A percentile compares a stretch with the other conserved stretches of the same genome.
phyloP scores from a whole-genome alignment of 2,888 invertebrate species.

The Serripes groenlandicus region DNA sequence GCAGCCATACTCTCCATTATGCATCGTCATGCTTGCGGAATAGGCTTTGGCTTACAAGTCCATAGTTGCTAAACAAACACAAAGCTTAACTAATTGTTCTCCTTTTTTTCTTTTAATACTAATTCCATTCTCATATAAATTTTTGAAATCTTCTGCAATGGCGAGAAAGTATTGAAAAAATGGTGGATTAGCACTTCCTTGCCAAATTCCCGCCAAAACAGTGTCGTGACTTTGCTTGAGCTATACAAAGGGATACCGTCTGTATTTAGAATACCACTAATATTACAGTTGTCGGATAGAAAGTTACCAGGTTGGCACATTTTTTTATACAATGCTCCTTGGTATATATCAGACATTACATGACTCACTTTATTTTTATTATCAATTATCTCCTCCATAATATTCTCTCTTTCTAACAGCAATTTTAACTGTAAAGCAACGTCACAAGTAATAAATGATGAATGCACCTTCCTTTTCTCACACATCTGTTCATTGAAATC shows the following conservation, averaged over 20 bases:
- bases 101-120: constrained; percentile 9
- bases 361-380: too few relatives aligned
- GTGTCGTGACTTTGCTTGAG: constrained; percentile 30
- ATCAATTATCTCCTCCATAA: too few relatives aligned
- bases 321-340: constrained; percentile 19
- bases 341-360: constrained; percentile 13
- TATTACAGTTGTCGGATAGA: too few relatives aligned
- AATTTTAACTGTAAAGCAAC: too few relatives aligned
- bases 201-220: constrained; percentile 58
- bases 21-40: constrained; percentile 55
- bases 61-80: too few relatives aligned
- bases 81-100: background rate
- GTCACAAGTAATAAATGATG: too few relatives aligned
- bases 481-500: too few relatives aligned
- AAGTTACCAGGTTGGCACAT: too few relatives aligned
- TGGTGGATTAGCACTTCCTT: constrained; percentile 63
- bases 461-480: too few relatives aligned
- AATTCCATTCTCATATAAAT: constrained; percentile 38
- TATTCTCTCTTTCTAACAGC: too few relatives aligned
- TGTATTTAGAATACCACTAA: constrained; percentile 46
- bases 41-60: too few relatives aligned
- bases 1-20: constrained; percentile 65
- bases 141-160: constrained; percentile 28
- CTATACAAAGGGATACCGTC: constrained; percentile 23
- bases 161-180: constrained; percentile 15